Base-by-base conservation (phyloP, 1,140 invertebrate species). In the Drosophila santomea region DNA sequence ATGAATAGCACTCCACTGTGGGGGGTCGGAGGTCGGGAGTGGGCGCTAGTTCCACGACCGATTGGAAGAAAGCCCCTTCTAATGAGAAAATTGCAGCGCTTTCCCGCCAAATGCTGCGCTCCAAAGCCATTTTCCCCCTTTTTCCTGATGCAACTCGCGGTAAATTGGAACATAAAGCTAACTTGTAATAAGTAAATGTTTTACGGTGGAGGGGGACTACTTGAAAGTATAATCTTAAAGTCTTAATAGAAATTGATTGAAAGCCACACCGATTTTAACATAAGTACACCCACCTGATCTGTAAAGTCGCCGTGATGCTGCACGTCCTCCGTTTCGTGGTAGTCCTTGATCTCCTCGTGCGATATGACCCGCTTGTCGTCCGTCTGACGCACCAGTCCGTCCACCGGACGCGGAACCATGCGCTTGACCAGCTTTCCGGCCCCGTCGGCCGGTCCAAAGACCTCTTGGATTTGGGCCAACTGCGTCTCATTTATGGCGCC, bases 291-390 rank as follows among this genome's bases (percentile, higher is more conserved):
- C 89, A 97, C 97, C 93, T 97, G 95, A 90, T 97, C 96, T 15
- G 96, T 95, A 75, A 97, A 96, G 83, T 97, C 96, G 14, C 97
- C 96, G 47, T 95, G 93, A 88, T 97, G 96, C 81, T 95, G 95
- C 23, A 96, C 94, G 93, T 97, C 96, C 92, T 97, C 96, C 0
- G 96, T 97, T 92, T 97, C 97, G 36, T 95, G 93, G 14, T 95
- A 94, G 79, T 97, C 95, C 80, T 98, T 96, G 45, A 95, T 96
- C 78, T 97, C 95, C 92, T 98, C 96, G 32, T 97, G 94, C 15
- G 96, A 97, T 67, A 96, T 95, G 11, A 97, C 94, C 14, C 95
- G 94, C 48, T 95, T 95, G 83, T 97, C 96, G 74, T 95, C 95
- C 47, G 96, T 95, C 92, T 97, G 96, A 47, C 96, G 95, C 25